A percentile compares a stretch with the other conserved stretches of the same genome.
These are phyloP conservation scores for Aspidoscelis tigris DNA, from an alignment of 2,113 vertebrate species.

Conservation along the genomic window DNA sequence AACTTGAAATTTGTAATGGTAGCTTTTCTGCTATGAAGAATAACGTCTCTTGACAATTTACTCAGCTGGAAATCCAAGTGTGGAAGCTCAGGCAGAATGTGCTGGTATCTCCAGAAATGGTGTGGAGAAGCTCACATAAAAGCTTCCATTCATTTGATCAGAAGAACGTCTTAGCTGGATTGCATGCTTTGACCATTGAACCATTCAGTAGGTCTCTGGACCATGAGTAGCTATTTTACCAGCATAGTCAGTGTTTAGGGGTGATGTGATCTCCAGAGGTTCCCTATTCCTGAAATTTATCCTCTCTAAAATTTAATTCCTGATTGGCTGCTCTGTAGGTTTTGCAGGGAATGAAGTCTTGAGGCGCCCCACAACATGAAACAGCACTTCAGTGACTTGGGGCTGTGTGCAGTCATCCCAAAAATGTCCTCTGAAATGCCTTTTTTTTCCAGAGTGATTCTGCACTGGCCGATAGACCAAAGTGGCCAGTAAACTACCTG, in stretches of 20 bases:
- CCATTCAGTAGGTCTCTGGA: neutral
- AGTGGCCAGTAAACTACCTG: no score
- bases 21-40: conserved; percentile 54
- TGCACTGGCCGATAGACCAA: no score
- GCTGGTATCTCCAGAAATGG: neutral
- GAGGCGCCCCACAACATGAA: neutral
- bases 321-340: no score
- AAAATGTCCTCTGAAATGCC: no score
- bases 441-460: no score
- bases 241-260: neutral
- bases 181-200: neutral
- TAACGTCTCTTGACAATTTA: conserved; percentile 60
- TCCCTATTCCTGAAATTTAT: no score
- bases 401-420: no score
- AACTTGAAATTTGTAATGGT: conserved; percentile 44
- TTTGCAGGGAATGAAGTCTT: neutral
- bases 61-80: conserved; percentile 48
- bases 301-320: no score
- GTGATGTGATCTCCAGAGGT: neutral
- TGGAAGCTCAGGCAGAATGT: conserved; percentile 41
- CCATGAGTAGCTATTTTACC: neutral
- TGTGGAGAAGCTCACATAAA: neutral
- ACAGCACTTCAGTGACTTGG: no score
- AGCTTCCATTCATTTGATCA: fast-evolving
- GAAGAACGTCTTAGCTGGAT: neutral